Conservation (phyloP, 2,888 invertebrate genomes). For the Meloe dianella region DNA sequence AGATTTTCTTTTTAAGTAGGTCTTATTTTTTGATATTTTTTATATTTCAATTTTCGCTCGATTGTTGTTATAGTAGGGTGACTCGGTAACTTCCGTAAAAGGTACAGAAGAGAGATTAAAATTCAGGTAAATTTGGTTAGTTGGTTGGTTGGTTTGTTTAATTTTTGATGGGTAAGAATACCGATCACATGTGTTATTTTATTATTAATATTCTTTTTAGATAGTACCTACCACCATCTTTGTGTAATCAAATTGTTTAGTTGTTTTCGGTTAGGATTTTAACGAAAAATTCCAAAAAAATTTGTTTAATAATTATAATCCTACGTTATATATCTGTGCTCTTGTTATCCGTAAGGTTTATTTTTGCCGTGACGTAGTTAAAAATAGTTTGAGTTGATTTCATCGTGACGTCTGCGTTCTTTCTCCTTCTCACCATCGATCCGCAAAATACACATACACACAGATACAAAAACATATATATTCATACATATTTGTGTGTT, state of each 20-base stretch:
- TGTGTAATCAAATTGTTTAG: not conserved
- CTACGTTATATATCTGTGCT: not conserved
- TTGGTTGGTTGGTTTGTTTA: not conserved
- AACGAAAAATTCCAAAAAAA: no score
- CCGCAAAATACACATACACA: slow-evolving; percentile 1
- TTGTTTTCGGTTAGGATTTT: no score
- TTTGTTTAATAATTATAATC: not conserved
- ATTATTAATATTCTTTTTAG: no score
- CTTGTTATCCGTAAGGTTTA: slow-evolving; percentile 9
- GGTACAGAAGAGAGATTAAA: not conserved
- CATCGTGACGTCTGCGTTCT: slow-evolving; percentile 12
- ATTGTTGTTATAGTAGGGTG: not conserved
- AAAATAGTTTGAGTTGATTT: slow-evolving; percentile 12
- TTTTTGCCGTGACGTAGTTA: slow-evolving; percentile 10
- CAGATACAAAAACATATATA: not conserved
- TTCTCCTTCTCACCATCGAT: slow-evolving; percentile 8
- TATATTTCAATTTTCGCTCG: not conserved
- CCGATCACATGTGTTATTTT: not conserved
- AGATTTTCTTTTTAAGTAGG: not conserved
- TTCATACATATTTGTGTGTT: not conserved
- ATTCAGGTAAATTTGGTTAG: not conserved
- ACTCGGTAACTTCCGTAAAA: slow-evolving; percentile 6
- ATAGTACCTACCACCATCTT: no score
- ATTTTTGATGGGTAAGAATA: slow-evolving; percentile 3
- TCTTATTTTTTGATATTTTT: not conserved